Base-by-base conservation (phyloP, 1,140 invertebrate genomes). In the Drosophila parvula region DNA sequence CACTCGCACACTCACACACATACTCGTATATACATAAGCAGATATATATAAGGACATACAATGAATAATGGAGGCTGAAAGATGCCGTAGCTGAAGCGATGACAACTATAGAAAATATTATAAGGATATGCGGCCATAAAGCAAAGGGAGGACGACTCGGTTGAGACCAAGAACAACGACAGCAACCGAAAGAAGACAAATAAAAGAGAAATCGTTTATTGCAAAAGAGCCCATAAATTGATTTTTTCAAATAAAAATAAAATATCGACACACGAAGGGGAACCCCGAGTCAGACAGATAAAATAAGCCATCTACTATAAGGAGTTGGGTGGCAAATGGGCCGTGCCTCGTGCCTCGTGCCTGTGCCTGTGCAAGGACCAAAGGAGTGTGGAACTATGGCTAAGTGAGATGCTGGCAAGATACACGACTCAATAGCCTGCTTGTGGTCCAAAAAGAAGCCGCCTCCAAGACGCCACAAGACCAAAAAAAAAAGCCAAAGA, bases 181-280 rank as follows among this genome's bases (percentile, higher is more conserved):
- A n/a, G n/a, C 30, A 30, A 11, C 27, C 16, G 8, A 30, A 61
- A 34, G 64, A 88, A 88, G 84, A 81, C 83, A 88, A 89, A 88
- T 89, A 88, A 88, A 89, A 88, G 83, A 88, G 78, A 89, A 88
- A 89, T 88, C 83, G 83, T 88, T 88, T 88, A 88, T 88, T 88
- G 83, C 83, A 82, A 89, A 88, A 84, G 84, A 89, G 78, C 65
- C 84, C 83, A 88, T 88, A 88, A 88, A 88, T 88, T 88, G 83
- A 88, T 88, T 88, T 89, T 88, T 80, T 83, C 83, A 89, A 88
- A 88, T 88, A 88, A 88, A 88, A 88, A 88, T 88, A 88, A 88
- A 88, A 88, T 88, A 88, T 88, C 84, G 77, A 76, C 79, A 69
- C 67, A 57, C 68, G 45, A 55, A 59, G 56, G 27, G 44, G 48